Base-by-base conservation (phyloP, 1,140 invertebrate species). In the Copidosoma floridanum region DNA sequence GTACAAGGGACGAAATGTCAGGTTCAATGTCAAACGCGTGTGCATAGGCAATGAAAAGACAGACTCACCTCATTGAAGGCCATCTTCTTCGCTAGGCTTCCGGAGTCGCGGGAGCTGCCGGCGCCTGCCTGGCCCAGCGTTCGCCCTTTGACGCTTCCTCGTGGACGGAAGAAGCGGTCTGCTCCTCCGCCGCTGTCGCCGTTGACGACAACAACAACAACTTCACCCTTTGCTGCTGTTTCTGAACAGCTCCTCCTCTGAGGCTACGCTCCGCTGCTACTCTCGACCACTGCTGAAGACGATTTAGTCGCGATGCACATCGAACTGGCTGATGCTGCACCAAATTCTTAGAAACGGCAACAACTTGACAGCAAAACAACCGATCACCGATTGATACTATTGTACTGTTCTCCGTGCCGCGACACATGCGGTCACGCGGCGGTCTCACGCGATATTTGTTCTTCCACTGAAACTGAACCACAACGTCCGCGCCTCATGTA, bases 31-130 rank as follows among this genome's bases (percentile, higher is more conserved):
- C 37, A 29, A 51, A 40, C n/a, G 35, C 3, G 11, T 27, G 51
- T 37, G 37, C 38, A 47, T 29, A 29, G 29, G 46, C 18, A 38
- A 51, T 6, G 38, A 38, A 24, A 37, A 26, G 6, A 24, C 26
- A 37, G 11, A 68, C 66, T 74, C 44, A 79, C 78, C 77, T 80
- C 76, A 73, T 80, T 79, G 77, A 79, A 80, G 75, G 78, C 78
- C 78, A 80, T 80, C 74, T 78, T 80, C 72, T 78, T 75, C 59
- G 73, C 69, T 80, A 77, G 71, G 72, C 71, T 78, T 72, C 71
- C 72, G 72, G 73, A 69, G 64, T 74, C 69, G 68, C 71, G 71
- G 65, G 71, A 77, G 69, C 67, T 77, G 69, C 72, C 76, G 69
- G 77, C 69, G 65, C 75, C 76, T 69, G 69, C 73, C 73, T 78